phyloP scores from a whole-genome alignment of 1,140 invertebrate genomes.

The Polypedilum vanderplanki region DNA sequence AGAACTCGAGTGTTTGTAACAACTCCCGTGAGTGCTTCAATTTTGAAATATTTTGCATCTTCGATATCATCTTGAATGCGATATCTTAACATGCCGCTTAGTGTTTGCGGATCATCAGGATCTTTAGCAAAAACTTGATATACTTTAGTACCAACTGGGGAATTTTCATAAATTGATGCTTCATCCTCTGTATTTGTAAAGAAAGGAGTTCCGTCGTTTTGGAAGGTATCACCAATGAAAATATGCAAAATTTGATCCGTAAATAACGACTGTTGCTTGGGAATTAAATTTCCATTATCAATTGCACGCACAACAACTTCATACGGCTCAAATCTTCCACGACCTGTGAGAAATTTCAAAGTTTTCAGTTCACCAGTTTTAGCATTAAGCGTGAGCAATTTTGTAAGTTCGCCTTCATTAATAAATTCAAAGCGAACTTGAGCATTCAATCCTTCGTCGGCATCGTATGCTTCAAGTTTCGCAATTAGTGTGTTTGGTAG shows the following conservation, averaged over 20 bases:
- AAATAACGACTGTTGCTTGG: slow-evolving; percentile 45
- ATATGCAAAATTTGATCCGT: slow-evolving; percentile 57
- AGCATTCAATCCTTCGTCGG: slow-evolving; percentile 62
- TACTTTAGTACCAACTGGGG: slow-evolving; percentile 63
- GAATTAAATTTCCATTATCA: slow-evolving; percentile 58
- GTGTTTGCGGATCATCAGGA: slow-evolving; percentile 66
- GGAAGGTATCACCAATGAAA: slow-evolving; percentile 72
- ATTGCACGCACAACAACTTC: slow-evolving; percentile 58
- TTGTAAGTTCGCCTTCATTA: slow-evolving; percentile 62
- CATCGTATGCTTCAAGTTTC: slow-evolving; percentile 73
- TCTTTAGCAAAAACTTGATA: slow-evolving; percentile 71
- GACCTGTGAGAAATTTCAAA: slow-evolving; percentile 58
- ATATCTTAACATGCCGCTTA: slow-evolving; percentile 65
- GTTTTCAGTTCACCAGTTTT: slow-evolving; percentile 62
- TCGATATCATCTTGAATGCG: slow-evolving; percentile 62
- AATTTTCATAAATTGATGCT: slow-evolving; percentile 56
- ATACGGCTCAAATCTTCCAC: slow-evolving; percentile 69
- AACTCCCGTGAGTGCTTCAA: slow-evolving; percentile 60
- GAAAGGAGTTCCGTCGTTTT: slow-evolving; percentile 72
- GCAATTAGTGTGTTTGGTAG: slow-evolving; percentile 55
- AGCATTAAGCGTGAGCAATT: slow-evolving; percentile 59
- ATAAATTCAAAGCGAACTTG: slow-evolving; percentile 61
- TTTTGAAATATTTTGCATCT: slow-evolving; percentile 58
- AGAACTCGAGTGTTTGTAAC: slow-evolving; percentile 61
- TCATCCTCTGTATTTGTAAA: slow-evolving; percentile 67